These are phyloP conservation scores for Chromis chromis DNA, from an alignment of 2,797 vertebrate genomes.

Conservation along the genomic window DNA sequence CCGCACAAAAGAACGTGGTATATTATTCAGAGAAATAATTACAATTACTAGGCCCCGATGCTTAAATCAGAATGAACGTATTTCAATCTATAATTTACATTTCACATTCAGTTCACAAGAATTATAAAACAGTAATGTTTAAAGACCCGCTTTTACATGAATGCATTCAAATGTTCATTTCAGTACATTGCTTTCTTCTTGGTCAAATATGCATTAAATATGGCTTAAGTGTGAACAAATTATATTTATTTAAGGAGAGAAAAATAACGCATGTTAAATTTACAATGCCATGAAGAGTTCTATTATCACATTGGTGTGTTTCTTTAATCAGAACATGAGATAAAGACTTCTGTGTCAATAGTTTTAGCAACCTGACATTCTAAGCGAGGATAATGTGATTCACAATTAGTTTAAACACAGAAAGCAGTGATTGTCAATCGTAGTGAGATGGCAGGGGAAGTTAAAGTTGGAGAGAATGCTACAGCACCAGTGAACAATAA, in stretches of 20 bases:
- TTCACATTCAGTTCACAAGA: conserved; percentile 62
- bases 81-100: conserved; percentile 67
- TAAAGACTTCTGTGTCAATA: conserved; percentile 29
- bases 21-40: conserved; percentile 77
- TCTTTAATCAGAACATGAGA: conserved; percentile 31
- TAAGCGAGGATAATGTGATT: conserved; percentile 38
- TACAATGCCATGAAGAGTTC: conserved; percentile 52
- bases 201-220: conserved; percentile 63
- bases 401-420: conserved; percentile 35
- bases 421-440: conserved; percentile 32
- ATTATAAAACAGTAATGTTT: conserved; percentile 61
- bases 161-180: conserved; percentile 57
- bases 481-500: conserved; percentile 1
- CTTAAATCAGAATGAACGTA: conserved; percentile 69
- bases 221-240: conserved; percentile 59
- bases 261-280: conserved; percentile 42
- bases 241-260: conserved; percentile 50
- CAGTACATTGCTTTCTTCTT: conserved; percentile 45
- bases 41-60: conserved; percentile 66
- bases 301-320: conserved; percentile 38
- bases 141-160: conserved; percentile 51
- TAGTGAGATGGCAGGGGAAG: conserved; percentile 13
- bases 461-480: conserved; percentile 18
- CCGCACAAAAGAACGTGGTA: conserved; percentile 49
- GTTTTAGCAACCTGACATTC: conserved; percentile 42